Percentiles rank a stretch among this genome's conserved stretches.
These are phyloP conservation scores for Hemibagrus guttatus DNA, from an alignment of 2,797 vertebrate species.

Conservation along the genomic window DNA sequence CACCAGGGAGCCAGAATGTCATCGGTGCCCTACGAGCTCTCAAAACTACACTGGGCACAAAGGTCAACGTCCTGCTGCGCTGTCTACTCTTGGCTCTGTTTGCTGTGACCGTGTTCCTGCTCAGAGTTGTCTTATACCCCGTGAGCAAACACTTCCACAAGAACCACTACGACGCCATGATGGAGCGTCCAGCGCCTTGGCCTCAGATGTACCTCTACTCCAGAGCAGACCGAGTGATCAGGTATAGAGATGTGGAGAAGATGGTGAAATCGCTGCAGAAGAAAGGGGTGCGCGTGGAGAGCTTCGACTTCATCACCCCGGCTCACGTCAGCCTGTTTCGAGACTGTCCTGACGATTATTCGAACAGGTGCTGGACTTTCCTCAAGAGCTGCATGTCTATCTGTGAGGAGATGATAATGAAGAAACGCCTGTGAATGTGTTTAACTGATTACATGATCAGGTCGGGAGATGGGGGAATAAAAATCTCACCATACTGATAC, in stretches of 20 bases:
- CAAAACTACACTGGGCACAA: conserved; percentile 73
- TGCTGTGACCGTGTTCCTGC: conserved; percentile 71
- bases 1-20: conserved; percentile 85
- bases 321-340: conserved; percentile 87
- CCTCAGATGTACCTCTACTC: conserved; percentile 94
- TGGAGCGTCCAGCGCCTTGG: conserved; percentile 80
- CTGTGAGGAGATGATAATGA: conserved; percentile 50
- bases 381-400: conserved; percentile 78
- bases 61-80: conserved; percentile 72
- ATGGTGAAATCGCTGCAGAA: conserved; percentile 76
- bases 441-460: not conserved
- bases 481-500: not conserved
- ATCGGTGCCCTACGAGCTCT: conserved; percentile 84
- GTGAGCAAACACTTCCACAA: conserved; percentile 86
- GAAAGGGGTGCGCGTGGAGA: conserved; percentile 74
- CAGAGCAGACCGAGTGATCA: conserved; percentile 80
- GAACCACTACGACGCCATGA: conserved; percentile 87
- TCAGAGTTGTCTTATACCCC: conserved; percentile 84
- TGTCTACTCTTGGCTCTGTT: conserved; percentile 81
- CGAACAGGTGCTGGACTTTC: conserved; percentile 79
- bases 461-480: not conserved
- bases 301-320: conserved; percentile 85
- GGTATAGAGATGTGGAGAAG: conserved; percentile 77
- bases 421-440: conserved; percentile 55
- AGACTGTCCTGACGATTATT: conserved; percentile 83